Evolutionary conservation across 1,140 invertebrate species (phyloP).

Genomic region (Rhyacophila brunnea): DNA sequence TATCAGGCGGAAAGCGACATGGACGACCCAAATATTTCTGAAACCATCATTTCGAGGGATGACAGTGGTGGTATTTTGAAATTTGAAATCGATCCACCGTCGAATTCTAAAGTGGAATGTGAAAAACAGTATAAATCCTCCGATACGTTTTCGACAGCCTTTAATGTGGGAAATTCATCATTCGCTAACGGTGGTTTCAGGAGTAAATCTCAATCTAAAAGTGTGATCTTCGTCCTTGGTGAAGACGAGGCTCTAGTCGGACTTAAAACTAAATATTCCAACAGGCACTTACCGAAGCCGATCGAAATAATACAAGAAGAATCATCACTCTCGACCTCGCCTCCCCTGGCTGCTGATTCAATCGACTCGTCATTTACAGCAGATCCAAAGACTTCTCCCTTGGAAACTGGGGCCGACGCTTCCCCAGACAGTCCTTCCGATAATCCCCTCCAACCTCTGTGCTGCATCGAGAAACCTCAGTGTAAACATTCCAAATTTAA

Average conservation of each 20-base stretch:
- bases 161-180: no score
- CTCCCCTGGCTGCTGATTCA: background rate
- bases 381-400: background rate
- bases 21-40: no score
- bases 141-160: no score
- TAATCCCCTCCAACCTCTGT: slow-evolving; percentile 34
- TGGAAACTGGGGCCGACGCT: no score
- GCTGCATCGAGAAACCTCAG: slow-evolving; percentile 39
- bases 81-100: no score
- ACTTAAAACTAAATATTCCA: slow-evolving; percentile 44
- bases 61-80: no score
- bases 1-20: background rate
- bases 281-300: background rate
- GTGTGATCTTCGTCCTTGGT: slow-evolving; percentile 76
- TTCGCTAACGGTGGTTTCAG: no score
- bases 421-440: slow-evolving; percentile 6
- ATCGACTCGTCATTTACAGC: background rate
- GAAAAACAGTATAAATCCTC: no score
- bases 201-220: slow-evolving; percentile 20
- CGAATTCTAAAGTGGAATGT: no score
- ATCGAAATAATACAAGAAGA: background rate
- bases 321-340: background rate
- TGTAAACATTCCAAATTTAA: slow-evolving; percentile 59
- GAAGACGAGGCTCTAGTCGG: slow-evolving; percentile 67
- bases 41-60: no score